Evolutionary conservation across 1,140 invertebrate species (phyloP).

Genomic region (Apis cerana): DNA sequence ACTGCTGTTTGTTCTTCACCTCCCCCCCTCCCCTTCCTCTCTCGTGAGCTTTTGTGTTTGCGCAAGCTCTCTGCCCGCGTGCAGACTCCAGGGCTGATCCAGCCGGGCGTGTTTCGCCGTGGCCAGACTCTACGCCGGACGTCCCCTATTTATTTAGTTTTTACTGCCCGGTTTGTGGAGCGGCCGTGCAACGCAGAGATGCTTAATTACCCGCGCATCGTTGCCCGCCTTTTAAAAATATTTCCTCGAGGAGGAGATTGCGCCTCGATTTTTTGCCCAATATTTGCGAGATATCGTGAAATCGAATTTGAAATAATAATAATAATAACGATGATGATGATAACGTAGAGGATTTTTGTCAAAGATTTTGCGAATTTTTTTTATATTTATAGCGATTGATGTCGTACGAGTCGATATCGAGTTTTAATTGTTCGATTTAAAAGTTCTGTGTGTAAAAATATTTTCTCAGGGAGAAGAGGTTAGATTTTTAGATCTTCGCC

Average conservation of each 20-base stretch:
- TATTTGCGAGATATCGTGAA: neutral
- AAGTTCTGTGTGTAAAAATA: too few relatives aligned
- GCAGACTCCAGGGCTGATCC: slow-evolving; percentile 29
- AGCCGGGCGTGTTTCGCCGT: slow-evolving; percentile 34
- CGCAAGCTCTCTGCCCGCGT: slow-evolving; percentile 58
- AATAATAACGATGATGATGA: too few relatives aligned
- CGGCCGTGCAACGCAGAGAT: slow-evolving; percentile 48
- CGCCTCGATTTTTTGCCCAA: slow-evolving; percentile 34
- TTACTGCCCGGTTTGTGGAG: slow-evolving; percentile 58
- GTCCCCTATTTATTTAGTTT: slow-evolving; percentile 68
- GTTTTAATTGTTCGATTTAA: too few relatives aligned
- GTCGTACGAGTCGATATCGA: too few relatives aligned
- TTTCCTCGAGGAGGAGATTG: slow-evolving; percentile 32
- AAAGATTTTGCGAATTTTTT: too few relatives aligned
- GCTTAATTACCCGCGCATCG: slow-evolving; percentile 66
- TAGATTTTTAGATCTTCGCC: too few relatives aligned
- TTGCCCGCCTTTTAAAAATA: slow-evolving; percentile 44
- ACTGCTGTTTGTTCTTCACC: slow-evolving; percentile 69
- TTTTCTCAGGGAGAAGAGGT: too few relatives aligned
- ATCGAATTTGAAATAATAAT: too few relatives aligned
- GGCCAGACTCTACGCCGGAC: slow-evolving; percentile 19
- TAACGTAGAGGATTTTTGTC: too few relatives aligned
- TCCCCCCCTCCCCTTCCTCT: too few relatives aligned
- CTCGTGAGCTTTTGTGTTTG: slow-evolving; percentile 73
- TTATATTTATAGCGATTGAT: too few relatives aligned